These are phyloP conservation scores for Aquatica leii DNA, from an alignment of 2,888 invertebrate genomes.

Conservation along the genomic window DNA sequence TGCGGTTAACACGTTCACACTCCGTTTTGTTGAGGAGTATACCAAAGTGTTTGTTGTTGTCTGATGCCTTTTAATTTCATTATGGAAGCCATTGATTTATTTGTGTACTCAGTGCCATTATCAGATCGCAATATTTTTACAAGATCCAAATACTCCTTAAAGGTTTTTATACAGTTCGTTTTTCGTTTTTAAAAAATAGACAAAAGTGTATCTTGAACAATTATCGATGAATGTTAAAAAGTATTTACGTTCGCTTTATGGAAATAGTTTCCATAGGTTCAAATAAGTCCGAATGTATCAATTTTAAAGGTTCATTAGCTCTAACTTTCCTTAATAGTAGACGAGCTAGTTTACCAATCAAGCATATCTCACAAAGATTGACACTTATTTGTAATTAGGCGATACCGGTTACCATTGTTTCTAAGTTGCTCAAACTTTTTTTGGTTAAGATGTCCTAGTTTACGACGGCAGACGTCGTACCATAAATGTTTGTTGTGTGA, in stretches of 20 bases:
- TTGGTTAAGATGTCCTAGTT: too few species aligned
- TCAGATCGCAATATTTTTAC: slow-evolving; percentile 33
- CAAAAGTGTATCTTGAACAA: slow-evolving; percentile 29
- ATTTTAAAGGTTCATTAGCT: slow-evolving; percentile 30
- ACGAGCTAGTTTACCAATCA: too few species aligned
- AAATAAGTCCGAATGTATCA: slow-evolving; percentile 45
- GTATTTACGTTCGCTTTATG: slow-evolving; percentile 40
- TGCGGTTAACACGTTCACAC: slow-evolving; percentile 38
- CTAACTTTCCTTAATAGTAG: slow-evolving; percentile 7
- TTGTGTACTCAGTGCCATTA: slow-evolving; percentile 34
- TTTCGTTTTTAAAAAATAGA: slow-evolving; percentile 14
- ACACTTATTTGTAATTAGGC: too few species aligned
- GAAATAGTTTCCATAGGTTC: slow-evolving; percentile 42
- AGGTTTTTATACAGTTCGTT: too few species aligned
- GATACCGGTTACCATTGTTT: too few species aligned
- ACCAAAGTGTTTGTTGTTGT: slow-evolving; percentile 37
- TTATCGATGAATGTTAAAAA: slow-evolving; percentile 50
- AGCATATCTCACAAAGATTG: too few species aligned
- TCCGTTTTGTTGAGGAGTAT: slow-evolving; percentile 42
- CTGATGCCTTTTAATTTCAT: too few species aligned
- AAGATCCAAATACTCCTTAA: slow-evolving; percentile 22
- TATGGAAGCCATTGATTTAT: too few species aligned
- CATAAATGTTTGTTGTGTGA: too few species aligned
- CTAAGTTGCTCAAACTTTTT: too few species aligned
- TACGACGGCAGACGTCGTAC: too few species aligned